Conservation (phyloP, 2,888 invertebrate genomes). For the Drosophila testacea region DNA sequence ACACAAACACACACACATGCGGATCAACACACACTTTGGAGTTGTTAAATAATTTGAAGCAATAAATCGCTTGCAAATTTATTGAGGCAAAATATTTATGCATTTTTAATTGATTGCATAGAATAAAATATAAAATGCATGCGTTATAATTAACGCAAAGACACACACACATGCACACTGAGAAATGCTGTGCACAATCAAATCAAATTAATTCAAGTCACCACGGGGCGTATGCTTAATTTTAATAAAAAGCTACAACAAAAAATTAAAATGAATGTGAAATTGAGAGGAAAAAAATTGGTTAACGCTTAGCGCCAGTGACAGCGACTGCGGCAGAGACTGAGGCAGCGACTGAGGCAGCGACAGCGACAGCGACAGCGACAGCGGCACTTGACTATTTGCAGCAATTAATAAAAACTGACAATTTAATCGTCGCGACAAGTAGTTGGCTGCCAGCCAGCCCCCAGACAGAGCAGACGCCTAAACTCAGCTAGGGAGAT, state of each 20-base stretch:
- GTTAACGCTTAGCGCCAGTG: conserved; percentile 68
- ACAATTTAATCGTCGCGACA: conserved; percentile 83
- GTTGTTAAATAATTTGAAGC: conserved; percentile 21
- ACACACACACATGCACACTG: conserved; percentile 8
- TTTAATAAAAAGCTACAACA: conserved; percentile 31
- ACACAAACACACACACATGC: neutral
- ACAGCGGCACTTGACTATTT: conserved; percentile 66
- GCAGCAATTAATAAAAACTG: conserved; percentile 84
- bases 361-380: conserved; percentile 18
- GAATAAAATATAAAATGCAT: conserved; percentile 20
- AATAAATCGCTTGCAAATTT: conserved; percentile 35
- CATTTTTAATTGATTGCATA: conserved; percentile 33
- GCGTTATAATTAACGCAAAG: conserved; percentile 49
- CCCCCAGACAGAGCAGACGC: conserved; percentile 63
- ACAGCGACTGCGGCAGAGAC: conserved; percentile 32
- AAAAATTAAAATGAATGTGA: conserved; percentile 17
- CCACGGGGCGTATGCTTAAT: conserved; percentile 76
- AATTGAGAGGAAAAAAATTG: conserved; percentile 16
- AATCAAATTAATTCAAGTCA: conserved; percentile 72
- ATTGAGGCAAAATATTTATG: conserved; percentile 22
- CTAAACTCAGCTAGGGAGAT: conserved; percentile 28
- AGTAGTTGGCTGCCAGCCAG: conserved; percentile 80
- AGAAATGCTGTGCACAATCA: conserved; percentile 48
- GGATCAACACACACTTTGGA: neutral
- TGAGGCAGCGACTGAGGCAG: conserved; percentile 18